Evolutionary conservation across 2,113 vertebrate species (phyloP).

Genomic region (Chrysemys picta): DNA sequence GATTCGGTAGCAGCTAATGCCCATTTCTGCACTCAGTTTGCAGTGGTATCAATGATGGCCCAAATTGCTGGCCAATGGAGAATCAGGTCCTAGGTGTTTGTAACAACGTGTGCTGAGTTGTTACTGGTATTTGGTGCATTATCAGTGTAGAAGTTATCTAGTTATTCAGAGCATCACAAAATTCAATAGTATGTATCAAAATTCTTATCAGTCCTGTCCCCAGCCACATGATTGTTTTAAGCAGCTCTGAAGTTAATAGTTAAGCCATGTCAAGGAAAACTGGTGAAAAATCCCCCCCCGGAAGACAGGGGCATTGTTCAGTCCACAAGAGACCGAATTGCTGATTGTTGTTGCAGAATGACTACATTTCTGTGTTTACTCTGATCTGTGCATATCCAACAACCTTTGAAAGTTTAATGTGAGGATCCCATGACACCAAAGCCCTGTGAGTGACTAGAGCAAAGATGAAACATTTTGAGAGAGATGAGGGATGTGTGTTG

Average conservation of each 20-base stretch:
- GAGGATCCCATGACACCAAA: background rate
- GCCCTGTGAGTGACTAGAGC: background rate
- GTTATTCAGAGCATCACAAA: background rate
- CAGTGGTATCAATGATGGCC: background rate
- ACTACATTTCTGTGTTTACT: background rate
- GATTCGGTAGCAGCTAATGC: accelerated
- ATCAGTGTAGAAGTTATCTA: background rate
- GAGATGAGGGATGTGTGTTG: background rate
- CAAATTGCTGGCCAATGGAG: background rate
- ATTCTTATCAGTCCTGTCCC: background rate
- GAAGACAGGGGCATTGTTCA: background rate
- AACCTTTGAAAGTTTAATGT: background rate
- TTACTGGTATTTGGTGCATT: background rate
- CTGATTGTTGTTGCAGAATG: background rate
- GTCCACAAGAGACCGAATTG: background rate
- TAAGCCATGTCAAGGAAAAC: background rate
- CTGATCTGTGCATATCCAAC: background rate
- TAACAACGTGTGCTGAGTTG: accelerated
- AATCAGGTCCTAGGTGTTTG: background rate
- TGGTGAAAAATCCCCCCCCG: background rate
- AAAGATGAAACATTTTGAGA: background rate
- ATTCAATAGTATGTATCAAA: background rate
- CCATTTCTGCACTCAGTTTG: background rate
- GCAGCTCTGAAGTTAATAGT: background rate
- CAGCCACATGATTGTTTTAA: background rate